Evolutionary conservation across 1,140 invertebrate genomes (phyloP).

Genomic region (Harlomillsia oculata): DNA sequence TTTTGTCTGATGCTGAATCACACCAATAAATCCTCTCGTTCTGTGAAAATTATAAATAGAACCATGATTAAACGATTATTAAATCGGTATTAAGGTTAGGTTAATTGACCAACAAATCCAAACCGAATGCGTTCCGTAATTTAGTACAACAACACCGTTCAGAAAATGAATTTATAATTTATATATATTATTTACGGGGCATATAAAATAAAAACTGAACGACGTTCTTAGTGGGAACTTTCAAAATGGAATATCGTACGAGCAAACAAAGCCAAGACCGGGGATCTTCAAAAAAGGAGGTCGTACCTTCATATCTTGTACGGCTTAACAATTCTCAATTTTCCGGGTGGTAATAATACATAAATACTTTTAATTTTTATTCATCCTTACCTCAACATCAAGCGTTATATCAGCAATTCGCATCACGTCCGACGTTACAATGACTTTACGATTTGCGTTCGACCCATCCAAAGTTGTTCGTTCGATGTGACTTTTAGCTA

Average conservation of each 20-base stretch:
- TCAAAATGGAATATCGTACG: constrained; percentile 12
- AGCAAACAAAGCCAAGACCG: too few relatives aligned
- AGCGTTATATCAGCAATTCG: constrained; percentile 50
- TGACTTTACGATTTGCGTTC: constrained; percentile 44
- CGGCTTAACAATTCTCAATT: too few relatives aligned
- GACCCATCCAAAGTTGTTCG: constrained; percentile 48
- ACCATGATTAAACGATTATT: background rate
- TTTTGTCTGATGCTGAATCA: too few relatives aligned
- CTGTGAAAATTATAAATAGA: constrained; percentile 31
- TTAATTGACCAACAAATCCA: background rate
- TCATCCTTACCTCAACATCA: constrained; percentile 46
- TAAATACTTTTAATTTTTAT: too few relatives aligned
- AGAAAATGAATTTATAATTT: background rate
- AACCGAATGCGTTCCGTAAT: too few relatives aligned
- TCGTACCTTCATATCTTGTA: too few relatives aligned
- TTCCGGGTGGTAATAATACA: too few relatives aligned
- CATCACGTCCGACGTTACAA: constrained; percentile 42
- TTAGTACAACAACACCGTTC: background rate
- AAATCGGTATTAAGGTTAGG: background rate
- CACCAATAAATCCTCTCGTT: constrained; percentile 46
- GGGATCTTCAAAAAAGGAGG: too few relatives aligned
- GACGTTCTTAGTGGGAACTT: background rate
- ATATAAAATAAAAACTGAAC: background rate
- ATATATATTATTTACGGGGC: background rate
- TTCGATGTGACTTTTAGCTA: constrained; percentile 44